Evolutionary conservation across 2,888 invertebrate genomes (phyloP), one percentile per base, ranked within the genome.

Genomic region (Halictus quadricinctus): DNA sequence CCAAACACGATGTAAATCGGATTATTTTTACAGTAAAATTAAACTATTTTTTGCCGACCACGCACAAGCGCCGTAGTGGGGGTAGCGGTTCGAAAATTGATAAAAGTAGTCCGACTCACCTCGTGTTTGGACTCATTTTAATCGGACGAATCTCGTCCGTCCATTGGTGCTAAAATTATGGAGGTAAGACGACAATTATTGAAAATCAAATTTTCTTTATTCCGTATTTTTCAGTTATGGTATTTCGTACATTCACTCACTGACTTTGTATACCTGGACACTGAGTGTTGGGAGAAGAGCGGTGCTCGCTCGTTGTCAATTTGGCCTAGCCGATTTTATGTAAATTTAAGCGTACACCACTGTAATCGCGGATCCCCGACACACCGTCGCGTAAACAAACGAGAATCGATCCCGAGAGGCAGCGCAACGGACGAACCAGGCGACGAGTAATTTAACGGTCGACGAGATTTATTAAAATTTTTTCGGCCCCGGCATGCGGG

Each of bases 391-490:
- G 76, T 83, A 86, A 87, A 81, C 76, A 84, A 78, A 87, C 80
- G 82, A 43, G 70, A 70, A 73, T 80, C 64, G 60, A 60, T 12
- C 66, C 74, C 73, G 64, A 76, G 25, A 43, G 72, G 58, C 76
- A 21, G 66, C 18, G 66, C 72, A 29, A 36, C 64, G 43, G 72
- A 50, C 79, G 36, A 60, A 79, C 72, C 36, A 78, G 81, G 87
- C 88, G 90, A 92, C 89, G 91, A 92, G 91, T 92, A 91, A 93
- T 93, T 93, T 92, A 92, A 90, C 88, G 88, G 87, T 89, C 88
- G 89, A 86, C 87, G 89, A 88, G 92, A 92, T 93, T 93, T 92
- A 92, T 92, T 91, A 91, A 92, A 92, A 92, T 92, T 88, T 79
- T 79, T 79, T 64, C 74, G 72, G 64, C 48, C 66, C 70, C 58